phyloP scores from a whole-genome alignment of 2,888 invertebrate species.

The Dicyrtoma fusca region DNA sequence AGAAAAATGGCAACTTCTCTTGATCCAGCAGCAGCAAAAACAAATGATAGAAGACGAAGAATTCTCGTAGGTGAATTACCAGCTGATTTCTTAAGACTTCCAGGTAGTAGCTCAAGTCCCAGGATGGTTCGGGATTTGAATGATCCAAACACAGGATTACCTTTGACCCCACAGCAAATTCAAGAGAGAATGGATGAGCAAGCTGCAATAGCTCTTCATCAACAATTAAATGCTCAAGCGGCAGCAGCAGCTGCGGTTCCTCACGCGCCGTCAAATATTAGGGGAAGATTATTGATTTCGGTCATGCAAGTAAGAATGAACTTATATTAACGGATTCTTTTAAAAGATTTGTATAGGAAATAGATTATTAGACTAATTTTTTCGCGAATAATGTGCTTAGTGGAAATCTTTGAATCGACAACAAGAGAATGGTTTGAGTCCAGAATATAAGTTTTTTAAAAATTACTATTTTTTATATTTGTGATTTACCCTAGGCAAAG shows the following conservation, averaged over 20 bases:
- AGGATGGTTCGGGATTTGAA: constrained; percentile 39
- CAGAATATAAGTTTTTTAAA: too few species aligned
- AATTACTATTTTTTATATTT: too few species aligned
- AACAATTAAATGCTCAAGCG: constrained; percentile 48
- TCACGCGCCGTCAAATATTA: constrained; percentile 60
- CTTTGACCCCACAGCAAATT: constrained; percentile 63
- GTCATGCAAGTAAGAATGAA: constrained; percentile 74
- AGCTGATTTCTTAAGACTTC: constrained; percentile 71
- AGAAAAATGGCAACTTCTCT: constrained; percentile 50
- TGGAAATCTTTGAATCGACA: too few species aligned
- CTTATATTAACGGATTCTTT: too few species aligned
- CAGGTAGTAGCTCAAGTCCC: constrained; percentile 55
- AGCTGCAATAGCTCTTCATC: constrained; percentile 65
- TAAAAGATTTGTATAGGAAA: too few species aligned
- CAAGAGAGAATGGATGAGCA: constrained; percentile 78
- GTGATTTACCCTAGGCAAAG: constrained; percentile 81
- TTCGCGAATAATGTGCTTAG: too few species aligned
- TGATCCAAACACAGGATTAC: constrained; percentile 49
- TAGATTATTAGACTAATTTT: too few species aligned
- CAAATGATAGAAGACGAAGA: constrained; percentile 54
- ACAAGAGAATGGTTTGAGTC: too few species aligned
- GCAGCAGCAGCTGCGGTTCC: constrained; percentile 40
- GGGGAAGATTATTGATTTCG: constrained; percentile 80
- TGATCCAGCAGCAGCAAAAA: constrained; percentile 47
- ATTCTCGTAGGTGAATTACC: constrained; percentile 80